Evolutionary conservation across 2,797 vertebrate genomes (phyloP).

Genomic region (Takifugu ocellatus): DNA sequence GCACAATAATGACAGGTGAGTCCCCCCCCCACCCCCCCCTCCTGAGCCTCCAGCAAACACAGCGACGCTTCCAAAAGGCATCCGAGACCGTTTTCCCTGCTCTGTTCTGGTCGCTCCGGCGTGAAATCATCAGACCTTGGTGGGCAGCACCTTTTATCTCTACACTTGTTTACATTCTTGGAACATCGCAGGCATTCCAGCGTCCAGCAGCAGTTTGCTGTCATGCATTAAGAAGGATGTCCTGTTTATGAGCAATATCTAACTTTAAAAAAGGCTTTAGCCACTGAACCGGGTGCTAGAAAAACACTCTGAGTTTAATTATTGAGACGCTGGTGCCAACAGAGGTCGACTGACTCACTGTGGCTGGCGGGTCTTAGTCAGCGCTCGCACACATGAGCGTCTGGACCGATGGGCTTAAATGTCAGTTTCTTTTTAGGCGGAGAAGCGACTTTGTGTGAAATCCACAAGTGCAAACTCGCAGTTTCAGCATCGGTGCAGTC

Average conservation of each 20-base stretch:
- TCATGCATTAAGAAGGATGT: too few relatives aligned
- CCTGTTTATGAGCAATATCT: conserved; percentile 41
- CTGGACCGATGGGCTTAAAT: not conserved
- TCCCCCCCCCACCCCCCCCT: too few relatives aligned
- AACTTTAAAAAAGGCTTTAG: conserved; percentile 30
- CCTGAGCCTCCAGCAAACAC: too few relatives aligned
- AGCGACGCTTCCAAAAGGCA: too few relatives aligned
- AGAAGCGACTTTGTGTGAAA: conserved; percentile 2
- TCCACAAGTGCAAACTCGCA: too few relatives aligned
- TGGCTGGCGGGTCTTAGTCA: conserved; percentile 14
- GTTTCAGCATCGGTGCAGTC: not conserved
- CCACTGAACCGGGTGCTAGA: conserved; percentile 12
- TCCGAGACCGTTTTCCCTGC: too few relatives aligned
- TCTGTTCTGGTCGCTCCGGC: too few relatives aligned
- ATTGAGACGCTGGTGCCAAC: conserved; percentile 15
- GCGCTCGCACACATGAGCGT: conserved; percentile 6
- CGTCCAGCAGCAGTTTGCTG: not conserved
- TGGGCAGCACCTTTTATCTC: too few relatives aligned
- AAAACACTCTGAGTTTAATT: conserved; percentile 5
- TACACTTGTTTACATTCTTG: too few relatives aligned
- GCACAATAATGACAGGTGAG: conserved; percentile 84
- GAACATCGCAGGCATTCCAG: too few relatives aligned
- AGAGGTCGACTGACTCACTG: conserved; percentile 49
- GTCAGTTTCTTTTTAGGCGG: conserved; percentile 5
- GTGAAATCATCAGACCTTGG: too few relatives aligned